Base-by-base conservation (phyloP, 2,888 invertebrate species). In the Leucozona laternaria region DNA sequence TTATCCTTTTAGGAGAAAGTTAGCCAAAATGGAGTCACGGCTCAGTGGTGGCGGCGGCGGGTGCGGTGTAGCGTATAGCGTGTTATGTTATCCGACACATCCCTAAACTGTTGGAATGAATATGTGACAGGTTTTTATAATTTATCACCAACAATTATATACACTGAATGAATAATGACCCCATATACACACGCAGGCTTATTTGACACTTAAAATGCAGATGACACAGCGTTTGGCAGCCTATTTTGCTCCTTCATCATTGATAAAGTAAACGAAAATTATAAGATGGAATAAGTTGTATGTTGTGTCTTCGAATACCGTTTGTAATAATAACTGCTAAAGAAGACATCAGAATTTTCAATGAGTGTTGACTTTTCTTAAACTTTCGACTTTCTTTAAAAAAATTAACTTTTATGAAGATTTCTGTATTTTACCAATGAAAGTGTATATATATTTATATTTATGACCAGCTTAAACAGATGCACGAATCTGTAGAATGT, bases 41-140 rank as follows among this genome's bases (percentile, higher is more conserved):
- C 8, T 31, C n/a, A n/a, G 0, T 2, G 4, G 6, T 11, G 48
- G 48, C 11, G 22, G 22, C 11, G 13, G 13, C 31, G 31, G 31
- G 31, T 4, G 31, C 7, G 31, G 31, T 1, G 31, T 15, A 5
- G 34, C n/a, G n/a, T n/a, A n/a, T n/a, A n/a, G n/a, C 4, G 22
- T 75, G 48, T 58, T 34, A 22, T 76, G 76, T 45, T 79, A 22
- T 31, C 57, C 37, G 7, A 37, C 20, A 20, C 37, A 22, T 64
- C 57, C 81, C 70, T 73, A 70, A 77, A 73, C 62, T 81, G 64
- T 66, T 68, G 25, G n/a, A 28, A 53, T 10, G 75, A 80, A 66
- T 73, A 58, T 86, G 78, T 86, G 85, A 86, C 81, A 81, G 81
- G 85, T 78, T 81, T 77, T 75, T 81, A 70, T 86, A 86, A 86